Base-by-base conservation (phyloP, 2,888 invertebrate genomes). In the Eilema caniola region DNA sequence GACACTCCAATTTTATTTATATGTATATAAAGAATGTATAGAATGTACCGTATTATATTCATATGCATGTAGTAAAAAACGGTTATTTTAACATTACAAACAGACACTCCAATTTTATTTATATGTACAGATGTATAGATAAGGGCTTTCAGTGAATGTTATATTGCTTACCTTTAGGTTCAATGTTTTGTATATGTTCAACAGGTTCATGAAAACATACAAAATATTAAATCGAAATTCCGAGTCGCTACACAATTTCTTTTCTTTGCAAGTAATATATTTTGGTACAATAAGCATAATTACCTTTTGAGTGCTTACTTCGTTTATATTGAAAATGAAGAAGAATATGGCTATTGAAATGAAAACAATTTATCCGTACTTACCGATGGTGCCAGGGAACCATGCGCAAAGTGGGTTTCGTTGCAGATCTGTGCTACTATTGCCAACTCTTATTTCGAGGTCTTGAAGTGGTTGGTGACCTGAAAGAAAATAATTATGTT, bases 361-460 rank as follows among this genome's bases (percentile, higher is more conserved):
- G n/a, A n/a, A n/a, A n/a, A n/a, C n/a, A n/a, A n/a, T n/a, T n/a
- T n/a, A n/a, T n/a, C 24, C 23, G 56, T 57, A 92, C 96, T 95
- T 88, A 97, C 97, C 97, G 72, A 98, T 96, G 11, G 98, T 98
- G 71, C 98, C 98, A 3, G 98, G 98, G 90, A 98, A 98, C 98
- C 98, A 99, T 33, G 98, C 98, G 88, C 98, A 99, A 0, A 99
- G 94, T 23, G 98, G 98, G 93, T 98, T 99, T 73, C 98, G 96
- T 89, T 98, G 98, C 66, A 98, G 93, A 84, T 98, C 98, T 0
- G 96, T 96, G 86, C 98, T 98, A 91, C 98, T 98, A 90, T 98
- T 98, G 25, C 98, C 98, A n/a, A 98, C 98, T 69, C 98, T 95
- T 75, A 98, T 98, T 94, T 98, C 98, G 69, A 98, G 93, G 89